These are phyloP conservation scores for Drosophila mauritiana DNA, from an alignment of 1,140 invertebrate species.

Conservation along the genomic window DNA sequence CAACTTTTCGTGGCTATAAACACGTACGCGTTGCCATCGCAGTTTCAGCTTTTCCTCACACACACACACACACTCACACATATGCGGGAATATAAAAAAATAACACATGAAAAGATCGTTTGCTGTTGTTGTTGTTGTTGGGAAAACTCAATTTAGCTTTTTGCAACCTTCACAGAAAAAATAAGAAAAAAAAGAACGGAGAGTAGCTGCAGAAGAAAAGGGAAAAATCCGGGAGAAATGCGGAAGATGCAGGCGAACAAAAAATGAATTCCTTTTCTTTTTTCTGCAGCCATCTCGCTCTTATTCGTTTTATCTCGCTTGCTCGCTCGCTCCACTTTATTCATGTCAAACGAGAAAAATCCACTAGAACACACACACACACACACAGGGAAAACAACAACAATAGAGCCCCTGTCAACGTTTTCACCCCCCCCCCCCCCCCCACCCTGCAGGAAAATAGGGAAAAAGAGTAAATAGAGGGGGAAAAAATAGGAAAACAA, in stretches of 20 bases:
- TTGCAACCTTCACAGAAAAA: conserved; percentile 71
- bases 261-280: conserved; percentile 43
- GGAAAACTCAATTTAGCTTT: conserved; percentile 81
- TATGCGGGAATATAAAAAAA: conserved; percentile 15
- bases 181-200: conserved; percentile 16
- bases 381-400: conserved; percentile 22
- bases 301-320: conserved; percentile 20
- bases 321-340: conserved; percentile 25
- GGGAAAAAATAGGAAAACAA: conserved; percentile 32
- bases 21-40: conserved; percentile 75
- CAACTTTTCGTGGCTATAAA: conserved; percentile 81
- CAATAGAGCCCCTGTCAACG: conserved; percentile 61
- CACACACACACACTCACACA: conserved; percentile 10
- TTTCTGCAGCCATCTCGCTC: conserved; percentile 5
- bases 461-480: neutral
- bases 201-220: conserved; percentile 18
- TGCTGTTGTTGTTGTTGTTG: conserved; percentile 74
- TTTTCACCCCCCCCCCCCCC: conserved; percentile 9
- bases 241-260: conserved; percentile 41
- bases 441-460: neutral
- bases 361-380: conserved; percentile 46
- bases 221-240: conserved; percentile 27
- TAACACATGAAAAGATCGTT: conserved; percentile 43
- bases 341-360: conserved; percentile 73
- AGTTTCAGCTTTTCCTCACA: conserved; percentile 61